These are phyloP conservation scores for Orientallactaga sibirica DNA, from an alignment of 2,797 vertebrate species.

Conservation along the genomic window DNA sequence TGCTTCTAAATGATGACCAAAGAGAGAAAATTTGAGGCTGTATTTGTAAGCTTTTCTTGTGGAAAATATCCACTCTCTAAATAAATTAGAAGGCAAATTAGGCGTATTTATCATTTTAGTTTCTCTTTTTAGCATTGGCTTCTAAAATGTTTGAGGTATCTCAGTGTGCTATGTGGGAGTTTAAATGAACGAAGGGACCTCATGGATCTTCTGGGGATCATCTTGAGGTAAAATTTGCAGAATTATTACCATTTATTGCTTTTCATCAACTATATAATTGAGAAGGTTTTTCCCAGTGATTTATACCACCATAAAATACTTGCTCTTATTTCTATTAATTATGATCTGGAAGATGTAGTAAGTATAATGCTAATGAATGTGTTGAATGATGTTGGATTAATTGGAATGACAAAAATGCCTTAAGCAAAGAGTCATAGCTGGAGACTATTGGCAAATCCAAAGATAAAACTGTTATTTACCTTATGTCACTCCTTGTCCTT, in stretches of 20 bases:
- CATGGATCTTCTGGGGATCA: conserved; percentile 72
- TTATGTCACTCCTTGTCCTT: conserved; percentile 46
- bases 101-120: conserved; percentile 61
- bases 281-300: conserved; percentile 75
- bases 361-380: conserved; percentile 80
- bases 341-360: conserved; percentile 79
- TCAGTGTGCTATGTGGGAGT: conserved; percentile 63
- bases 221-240: conserved; percentile 71
- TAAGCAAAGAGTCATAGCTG: conserved; percentile 74
- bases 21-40: conserved; percentile 43
- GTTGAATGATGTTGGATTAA: conserved; percentile 82
- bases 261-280: conserved; percentile 81
- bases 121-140: conserved; percentile 64
- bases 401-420: conserved; percentile 79
- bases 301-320: conserved; percentile 77
- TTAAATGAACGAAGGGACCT: conserved; percentile 69
- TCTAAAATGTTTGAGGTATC: conserved; percentile 69
- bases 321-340: conserved; percentile 82
- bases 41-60: conserved; percentile 63
- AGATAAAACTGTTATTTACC: conserved; percentile 69
- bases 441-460: conserved; percentile 61
- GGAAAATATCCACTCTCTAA: not conserved
- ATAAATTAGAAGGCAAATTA: conserved; percentile 71
- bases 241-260: conserved; percentile 82
- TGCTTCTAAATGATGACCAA: conserved; percentile 55